Evolutionary conservation across 2,113 vertebrate species (phyloP).

Genomic region (Rhineura floridana): DNA sequence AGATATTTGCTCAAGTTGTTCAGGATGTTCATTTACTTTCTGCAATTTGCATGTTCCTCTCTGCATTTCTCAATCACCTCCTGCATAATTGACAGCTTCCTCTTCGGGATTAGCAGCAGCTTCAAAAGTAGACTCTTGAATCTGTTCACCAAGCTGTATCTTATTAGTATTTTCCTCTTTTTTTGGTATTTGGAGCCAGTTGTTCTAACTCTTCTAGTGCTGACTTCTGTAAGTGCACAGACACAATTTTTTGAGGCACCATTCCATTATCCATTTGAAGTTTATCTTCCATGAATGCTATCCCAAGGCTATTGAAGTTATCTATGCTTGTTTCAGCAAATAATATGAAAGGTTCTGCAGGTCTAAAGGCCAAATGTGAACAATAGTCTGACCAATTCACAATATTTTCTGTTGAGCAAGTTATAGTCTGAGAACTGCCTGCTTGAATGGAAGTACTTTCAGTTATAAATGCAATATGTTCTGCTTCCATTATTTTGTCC

Average conservation of each 20-base stretch:
- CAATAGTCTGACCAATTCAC: slow-evolving; percentile 92
- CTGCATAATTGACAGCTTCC: background rate
- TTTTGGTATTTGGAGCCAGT: background rate
- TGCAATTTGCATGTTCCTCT: slow-evolving; percentile 20
- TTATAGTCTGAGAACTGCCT: slow-evolving; percentile 41
- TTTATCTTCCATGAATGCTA: slow-evolving; percentile 93
- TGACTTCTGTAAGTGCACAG: slow-evolving; percentile 80
- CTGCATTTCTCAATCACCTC: slow-evolving; percentile 14
- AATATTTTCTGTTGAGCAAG: slow-evolving; percentile 74
- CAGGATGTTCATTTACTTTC: background rate
- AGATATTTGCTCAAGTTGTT: background rate
- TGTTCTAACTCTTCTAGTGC: slow-evolving; percentile 66
- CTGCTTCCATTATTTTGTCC: slow-evolving; percentile 67
- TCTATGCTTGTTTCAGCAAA: slow-evolving; percentile 90
- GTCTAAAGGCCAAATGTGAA: slow-evolving; percentile 83
- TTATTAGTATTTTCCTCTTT: background rate
- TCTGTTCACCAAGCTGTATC: background rate
- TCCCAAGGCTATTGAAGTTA: slow-evolving; percentile 89
- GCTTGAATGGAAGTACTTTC: slow-evolving; percentile 78
- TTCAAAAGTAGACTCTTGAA: background rate
- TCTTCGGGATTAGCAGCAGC: background rate
- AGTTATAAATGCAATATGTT: slow-evolving; percentile 89
- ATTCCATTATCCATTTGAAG: slow-evolving; percentile 91
- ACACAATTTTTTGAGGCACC: slow-evolving; percentile 84
- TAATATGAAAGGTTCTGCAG: slow-evolving; percentile 83